A percentile compares a stretch with the other conserved stretches of the same genome.
Conservation (phyloP, 2,888 invertebrate genomes). For the Heterodera filipjevi region DNA sequence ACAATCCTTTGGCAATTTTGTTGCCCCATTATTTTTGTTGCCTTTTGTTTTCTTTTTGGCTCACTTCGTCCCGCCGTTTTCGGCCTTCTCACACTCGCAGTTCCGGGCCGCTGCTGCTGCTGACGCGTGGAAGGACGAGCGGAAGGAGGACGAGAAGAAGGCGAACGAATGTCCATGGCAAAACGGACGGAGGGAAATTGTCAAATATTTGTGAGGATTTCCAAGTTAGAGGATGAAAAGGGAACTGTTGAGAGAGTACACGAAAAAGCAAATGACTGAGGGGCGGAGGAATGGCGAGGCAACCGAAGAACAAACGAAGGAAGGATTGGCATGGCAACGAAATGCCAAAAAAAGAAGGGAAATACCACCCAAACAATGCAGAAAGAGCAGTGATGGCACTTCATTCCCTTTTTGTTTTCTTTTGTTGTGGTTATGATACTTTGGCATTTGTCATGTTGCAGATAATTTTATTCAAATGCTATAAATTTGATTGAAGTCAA, state of each 20-base stretch:
- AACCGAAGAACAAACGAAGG: background rate
- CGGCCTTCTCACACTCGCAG: constrained; percentile 40
- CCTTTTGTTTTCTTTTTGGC: background rate
- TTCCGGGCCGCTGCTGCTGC: constrained; percentile 32
- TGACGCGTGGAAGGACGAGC: constrained; percentile 36
- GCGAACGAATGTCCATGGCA: constrained; percentile 20
- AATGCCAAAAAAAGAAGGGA: background rate
- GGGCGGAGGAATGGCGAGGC: background rate
- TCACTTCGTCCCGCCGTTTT: constrained; percentile 46
- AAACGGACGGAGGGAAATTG: background rate
- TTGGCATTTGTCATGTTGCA: too few species aligned
- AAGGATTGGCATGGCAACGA: constrained; percentile 12
- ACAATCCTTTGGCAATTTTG: too few species aligned
- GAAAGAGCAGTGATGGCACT: too few species aligned
- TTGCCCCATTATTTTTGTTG: background rate
- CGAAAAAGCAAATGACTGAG: too few species aligned
- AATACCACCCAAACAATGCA: too few species aligned
- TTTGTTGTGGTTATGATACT: too few species aligned
- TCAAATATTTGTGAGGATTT: background rate
- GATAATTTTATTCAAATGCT: too few species aligned
- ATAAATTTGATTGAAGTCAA: too few species aligned
- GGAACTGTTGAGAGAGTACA: background rate
- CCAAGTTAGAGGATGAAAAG: background rate
- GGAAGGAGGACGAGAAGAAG: constrained; percentile 33
- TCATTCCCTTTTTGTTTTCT: too few species aligned